Evolutionary conservation across 2,888 invertebrate genomes (phyloP), one percentile per base, ranked within the genome.

Genomic region (Mellilla xanthometata): DNA sequence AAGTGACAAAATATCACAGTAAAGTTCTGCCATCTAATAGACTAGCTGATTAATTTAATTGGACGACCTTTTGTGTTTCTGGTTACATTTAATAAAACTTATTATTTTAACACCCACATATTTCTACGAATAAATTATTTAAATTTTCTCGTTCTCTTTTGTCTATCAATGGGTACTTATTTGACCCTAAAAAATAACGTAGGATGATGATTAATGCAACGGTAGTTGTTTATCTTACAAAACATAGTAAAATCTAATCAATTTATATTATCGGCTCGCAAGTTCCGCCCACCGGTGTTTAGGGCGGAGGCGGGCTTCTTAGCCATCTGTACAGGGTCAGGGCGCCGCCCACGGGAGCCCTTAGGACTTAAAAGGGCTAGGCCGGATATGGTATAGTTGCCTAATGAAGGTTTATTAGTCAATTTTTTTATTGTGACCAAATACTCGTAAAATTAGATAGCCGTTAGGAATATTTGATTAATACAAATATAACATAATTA

Each of bases 261-360:
- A 43, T 40, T 44, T 30, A 36, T 41, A 34, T 46, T 33, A 42
- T 41, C 41, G 29, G 36, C 36, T 35, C 24, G 27, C 30, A 39
- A 35, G 23, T 33, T 3, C 39, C 45, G 47, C 55, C 54, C 58
- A 60, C 63, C 56, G n/a, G n/a, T n/a, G 58, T 52, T 50, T 44
- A 5, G 4, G 7, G 8, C 41, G 24, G 49, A 55, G 65, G 68
- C 59, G 62, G 59, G 56, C 51, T 51, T 34, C 40, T 39, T 48
- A 62, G 70, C 64, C 67, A 62, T 63, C 50, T 65, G 62, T 46
- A 39, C 43, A 51, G 56, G 59, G 56, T 56, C 46, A 49, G 54
- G 40, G 43, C 31, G 13, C 32, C 62, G 52, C 66, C 61, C 45
- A 64, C 62, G 39, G 46, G 15, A 51, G 45, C 52, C 54, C 54